A percentile compares a stretch with the other conserved stretches of the same genome.
Evolutionary conservation across 2,888 invertebrate genomes (phyloP).

Genomic region (Aquatica leii): DNA sequence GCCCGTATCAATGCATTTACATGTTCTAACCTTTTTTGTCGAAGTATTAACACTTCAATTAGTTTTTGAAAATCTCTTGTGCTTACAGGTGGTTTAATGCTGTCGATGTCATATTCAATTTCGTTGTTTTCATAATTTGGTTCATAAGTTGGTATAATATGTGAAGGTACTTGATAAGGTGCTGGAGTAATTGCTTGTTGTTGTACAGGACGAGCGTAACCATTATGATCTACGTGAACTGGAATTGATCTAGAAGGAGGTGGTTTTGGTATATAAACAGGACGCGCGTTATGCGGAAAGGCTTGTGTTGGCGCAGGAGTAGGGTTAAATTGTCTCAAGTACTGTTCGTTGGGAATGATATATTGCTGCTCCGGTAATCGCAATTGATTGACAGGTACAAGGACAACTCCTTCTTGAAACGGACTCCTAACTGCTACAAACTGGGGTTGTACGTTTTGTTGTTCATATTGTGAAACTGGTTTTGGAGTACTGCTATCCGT

Average conservation of each 20-base stretch:
- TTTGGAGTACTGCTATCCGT: slow-evolving; percentile 65
- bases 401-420: slow-evolving; percentile 54
- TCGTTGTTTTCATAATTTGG: slow-evolving; percentile 42
- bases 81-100: slow-evolving; percentile 74
- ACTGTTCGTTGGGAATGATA: slow-evolving; percentile 43
- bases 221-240: slow-evolving; percentile 57
- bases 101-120: slow-evolving; percentile 63
- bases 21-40: slow-evolving; percentile 69
- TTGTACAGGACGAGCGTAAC: slow-evolving; percentile 53
- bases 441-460: slow-evolving; percentile 53
- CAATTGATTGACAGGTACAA: slow-evolving; percentile 55
- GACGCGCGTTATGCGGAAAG: slow-evolving; percentile 46
- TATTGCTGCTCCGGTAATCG: slow-evolving; percentile 26
- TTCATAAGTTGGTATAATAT: slow-evolving; percentile 34
- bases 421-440: slow-evolving; percentile 62
- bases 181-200: slow-evolving; percentile 43
- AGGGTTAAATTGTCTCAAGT: slow-evolving; percentile 49
- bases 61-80: slow-evolving; percentile 74
- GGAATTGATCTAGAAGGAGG: slow-evolving; percentile 53
- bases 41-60: slow-evolving; percentile 70
- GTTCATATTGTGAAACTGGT: slow-evolving; percentile 63
- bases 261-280: slow-evolving; percentile 45
- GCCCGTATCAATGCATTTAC: slow-evolving; percentile 63
- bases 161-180: slow-evolving; percentile 47
- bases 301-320: slow-evolving; percentile 56